Conservation (phyloP, 2,888 invertebrate genomes). For the Meghimatium bilineatum region DNA sequence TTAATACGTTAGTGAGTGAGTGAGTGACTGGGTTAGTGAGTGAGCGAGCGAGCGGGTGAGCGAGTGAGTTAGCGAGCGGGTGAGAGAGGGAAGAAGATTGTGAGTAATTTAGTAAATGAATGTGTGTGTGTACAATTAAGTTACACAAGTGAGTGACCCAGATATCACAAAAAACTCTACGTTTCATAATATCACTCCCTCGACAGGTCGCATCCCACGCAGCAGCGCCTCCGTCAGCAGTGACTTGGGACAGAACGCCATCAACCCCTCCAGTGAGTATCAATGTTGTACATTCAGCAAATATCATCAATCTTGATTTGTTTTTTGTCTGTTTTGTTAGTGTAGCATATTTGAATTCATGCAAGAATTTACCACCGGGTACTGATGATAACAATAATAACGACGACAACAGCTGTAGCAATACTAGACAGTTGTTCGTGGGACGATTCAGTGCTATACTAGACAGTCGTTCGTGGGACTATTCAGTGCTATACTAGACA, state of each 20-base stretch:
- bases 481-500: too few relatives aligned
- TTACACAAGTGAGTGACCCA: not conserved
- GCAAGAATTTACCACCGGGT: too few relatives aligned
- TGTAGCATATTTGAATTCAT: too few relatives aligned
- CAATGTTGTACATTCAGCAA: not conserved
- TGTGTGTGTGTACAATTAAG: not conserved
- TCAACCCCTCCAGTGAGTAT: conserved; percentile 42
- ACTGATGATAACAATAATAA: too few relatives aligned
- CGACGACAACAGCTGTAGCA: too few relatives aligned
- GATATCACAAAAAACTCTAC: too few relatives aligned
- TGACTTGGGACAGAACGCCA: conserved; percentile 53
- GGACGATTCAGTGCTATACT: too few relatives aligned
- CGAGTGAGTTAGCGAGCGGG: not conserved
- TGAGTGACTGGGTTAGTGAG: not conserved
- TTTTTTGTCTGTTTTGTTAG: too few relatives aligned
- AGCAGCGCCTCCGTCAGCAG: conserved; percentile 65
- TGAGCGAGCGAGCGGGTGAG: not conserved
- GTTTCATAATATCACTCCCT: too few relatives aligned
- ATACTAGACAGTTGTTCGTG: too few relatives aligned
- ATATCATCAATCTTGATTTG: too few relatives aligned
- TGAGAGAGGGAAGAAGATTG: not conserved
- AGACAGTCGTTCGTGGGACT: too few relatives aligned
- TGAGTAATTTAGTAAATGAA: not conserved
- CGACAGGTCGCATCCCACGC: conserved; percentile 59
- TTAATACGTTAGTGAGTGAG: not conserved